Evolutionary conservation across 35 echinoderm and acorn worm species (phyloP).

Genomic region (Patiria miniata): DNA sequence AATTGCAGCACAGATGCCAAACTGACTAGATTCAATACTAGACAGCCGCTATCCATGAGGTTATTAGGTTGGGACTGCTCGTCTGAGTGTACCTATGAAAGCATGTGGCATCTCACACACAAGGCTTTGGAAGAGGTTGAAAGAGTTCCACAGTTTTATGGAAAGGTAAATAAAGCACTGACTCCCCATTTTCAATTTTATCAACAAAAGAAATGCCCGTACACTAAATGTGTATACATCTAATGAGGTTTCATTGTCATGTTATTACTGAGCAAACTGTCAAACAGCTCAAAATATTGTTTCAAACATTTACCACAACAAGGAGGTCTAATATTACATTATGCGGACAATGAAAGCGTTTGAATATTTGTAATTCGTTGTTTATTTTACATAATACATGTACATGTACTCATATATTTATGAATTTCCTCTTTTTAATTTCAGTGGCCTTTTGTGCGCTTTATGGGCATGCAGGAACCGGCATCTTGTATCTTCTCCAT

Average conservation of each 20-base stretch:
- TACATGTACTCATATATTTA: no score
- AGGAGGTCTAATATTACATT: no score
- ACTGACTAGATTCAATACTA: conserved; percentile 36
- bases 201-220: no score
- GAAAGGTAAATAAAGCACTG: conserved; percentile 60
- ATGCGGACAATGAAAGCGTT: no score
- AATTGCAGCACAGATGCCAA: conserved; percentile 38
- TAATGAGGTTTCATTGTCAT: no score
- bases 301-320: no score
- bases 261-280: no score
- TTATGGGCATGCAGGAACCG: conserved; percentile 88
- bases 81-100: conserved; percentile 67
- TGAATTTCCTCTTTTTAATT: background rate
- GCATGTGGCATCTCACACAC: conserved; percentile 77
- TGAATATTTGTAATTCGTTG: no score
- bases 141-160: conserved; percentile 85
- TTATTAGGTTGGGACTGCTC: conserved; percentile 69
- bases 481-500: conserved; percentile 85
- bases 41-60: conserved; percentile 46
- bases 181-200: no score
- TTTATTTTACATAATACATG: no score
- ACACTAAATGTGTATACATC: no score
- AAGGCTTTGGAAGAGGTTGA: background rate
- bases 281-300: no score
- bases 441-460: conserved; percentile 89